phyloP scores from a whole-genome alignment of 1,140 invertebrate species.

The Listronotus oregonensis region DNA sequence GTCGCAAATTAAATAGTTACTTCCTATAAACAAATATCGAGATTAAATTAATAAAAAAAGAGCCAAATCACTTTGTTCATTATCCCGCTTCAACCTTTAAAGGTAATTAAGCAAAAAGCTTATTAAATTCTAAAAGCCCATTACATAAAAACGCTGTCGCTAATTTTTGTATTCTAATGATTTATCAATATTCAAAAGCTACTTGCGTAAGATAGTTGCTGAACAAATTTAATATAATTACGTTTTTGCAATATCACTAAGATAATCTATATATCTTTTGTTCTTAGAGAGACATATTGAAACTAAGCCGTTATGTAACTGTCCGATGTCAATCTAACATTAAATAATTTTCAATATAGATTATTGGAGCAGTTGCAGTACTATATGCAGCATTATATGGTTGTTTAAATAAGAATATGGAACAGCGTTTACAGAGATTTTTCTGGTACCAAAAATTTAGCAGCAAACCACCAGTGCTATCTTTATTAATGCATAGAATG shows the following conservation, averaged over 20 bases:
- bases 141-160: constrained; percentile 27
- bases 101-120: constrained; percentile 30
- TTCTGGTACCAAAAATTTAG: no score
- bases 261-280: constrained; percentile 15
- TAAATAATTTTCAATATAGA: no score
- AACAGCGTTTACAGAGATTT: no score
- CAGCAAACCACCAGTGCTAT: no score
- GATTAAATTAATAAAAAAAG: constrained; percentile 2
- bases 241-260: constrained; percentile 7
- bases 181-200: constrained; percentile 34
- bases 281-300: background rate
- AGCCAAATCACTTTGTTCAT: constrained; percentile 31
- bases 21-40: background rate
- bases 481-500: no score
- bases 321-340: no score
- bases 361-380: no score
- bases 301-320: background rate
- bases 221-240: constrained; percentile 27
- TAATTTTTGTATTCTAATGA: constrained; percentile 34
- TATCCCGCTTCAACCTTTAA: constrained; percentile 29
- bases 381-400: no score
- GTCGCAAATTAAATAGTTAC: background rate
- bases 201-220: constrained; percentile 21
- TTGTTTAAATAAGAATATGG: background rate
- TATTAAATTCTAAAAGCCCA: constrained; percentile 27